These are phyloP conservation scores for Lophotis ruficrista DNA, from an alignment of 2,113 vertebrate species.

Conservation along the genomic window DNA sequence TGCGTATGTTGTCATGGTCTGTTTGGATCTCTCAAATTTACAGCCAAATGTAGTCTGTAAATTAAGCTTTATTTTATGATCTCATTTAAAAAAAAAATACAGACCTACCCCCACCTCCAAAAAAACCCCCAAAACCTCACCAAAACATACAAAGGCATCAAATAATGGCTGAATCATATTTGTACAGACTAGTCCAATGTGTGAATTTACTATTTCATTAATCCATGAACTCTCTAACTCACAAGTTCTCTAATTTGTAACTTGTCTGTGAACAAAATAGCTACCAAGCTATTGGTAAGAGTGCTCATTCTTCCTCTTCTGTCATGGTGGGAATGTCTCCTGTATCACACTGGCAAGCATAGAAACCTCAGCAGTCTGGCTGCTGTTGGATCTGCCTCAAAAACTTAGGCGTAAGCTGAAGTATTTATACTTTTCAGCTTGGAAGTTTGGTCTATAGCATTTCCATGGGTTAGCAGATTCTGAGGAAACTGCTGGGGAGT, in stretches of 20 bases:
- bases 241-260: background rate
- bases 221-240: background rate
- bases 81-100: background rate
- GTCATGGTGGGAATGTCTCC: too few relatives aligned
- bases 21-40: background rate
- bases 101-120: background rate
- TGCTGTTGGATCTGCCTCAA: too few relatives aligned
- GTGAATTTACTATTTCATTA: background rate
- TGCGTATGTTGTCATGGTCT: background rate
- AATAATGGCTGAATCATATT: background rate
- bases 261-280: background rate
- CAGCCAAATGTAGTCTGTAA: background rate
- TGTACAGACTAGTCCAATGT: background rate
- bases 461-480: fast-evolving
- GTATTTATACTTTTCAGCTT: background rate
- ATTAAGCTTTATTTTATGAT: background rate
- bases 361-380: too few relatives aligned
- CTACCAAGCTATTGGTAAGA: background rate
- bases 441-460: background rate
- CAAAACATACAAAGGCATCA: background rate
- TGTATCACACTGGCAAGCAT: too few relatives aligned
- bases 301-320: too few relatives aligned
- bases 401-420: background rate
- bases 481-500: background rate
- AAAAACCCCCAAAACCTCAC: too few relatives aligned